Evolutionary conservation across 1,140 invertebrate species (phyloP), one percentile per base, ranked within the genome.

Genomic region (Drosophila lacertosa): DNA sequence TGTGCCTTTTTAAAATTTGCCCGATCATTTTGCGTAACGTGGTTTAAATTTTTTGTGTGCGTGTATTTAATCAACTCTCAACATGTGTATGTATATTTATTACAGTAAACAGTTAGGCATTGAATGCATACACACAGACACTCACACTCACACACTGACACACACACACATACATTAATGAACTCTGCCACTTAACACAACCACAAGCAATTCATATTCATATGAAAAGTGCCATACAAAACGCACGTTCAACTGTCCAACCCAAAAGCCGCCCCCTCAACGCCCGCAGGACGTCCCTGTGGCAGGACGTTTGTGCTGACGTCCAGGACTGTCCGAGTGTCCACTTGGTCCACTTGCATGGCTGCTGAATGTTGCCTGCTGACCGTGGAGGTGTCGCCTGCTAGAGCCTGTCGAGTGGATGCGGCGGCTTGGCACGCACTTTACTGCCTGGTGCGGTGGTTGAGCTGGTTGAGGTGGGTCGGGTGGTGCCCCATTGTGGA

Each of bases 201-300:
- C 82, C 82, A 55, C 81, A 84, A 84, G 79, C 76, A 77, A 88
- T 86, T 86, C 82, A 88, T 88, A 86, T 88, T 86, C 82, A 86
- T 88, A 88, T 81, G 81, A 57, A 77, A 86, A 88, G 70, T 82
- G 51, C 77, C 58, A 72, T 53, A 54, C 44, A 76, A 77, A 82
- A 74, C 74, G 66, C 54, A 78, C 64, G 68, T 71, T 51, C 62
- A 22, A 29, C 13, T 67, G 51, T 74, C 57, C 71, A 42, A 35
- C 53, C 22, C n/a, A n/a, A n/a, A n/a, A 15, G 10, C 15, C 18
- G 24, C 54, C 51, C 24, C 33, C 51, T 40, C 24, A 33, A 18
- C 24, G 9, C 39, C 32, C 22, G 2, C 24, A 33, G 26, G 26
- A 22, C n/a, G n/a, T 15, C 39, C 32, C 9, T 6, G 32, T 40